Conservation (phyloP, 2,888 invertebrate genomes). For the Crioceris asparagi region DNA sequence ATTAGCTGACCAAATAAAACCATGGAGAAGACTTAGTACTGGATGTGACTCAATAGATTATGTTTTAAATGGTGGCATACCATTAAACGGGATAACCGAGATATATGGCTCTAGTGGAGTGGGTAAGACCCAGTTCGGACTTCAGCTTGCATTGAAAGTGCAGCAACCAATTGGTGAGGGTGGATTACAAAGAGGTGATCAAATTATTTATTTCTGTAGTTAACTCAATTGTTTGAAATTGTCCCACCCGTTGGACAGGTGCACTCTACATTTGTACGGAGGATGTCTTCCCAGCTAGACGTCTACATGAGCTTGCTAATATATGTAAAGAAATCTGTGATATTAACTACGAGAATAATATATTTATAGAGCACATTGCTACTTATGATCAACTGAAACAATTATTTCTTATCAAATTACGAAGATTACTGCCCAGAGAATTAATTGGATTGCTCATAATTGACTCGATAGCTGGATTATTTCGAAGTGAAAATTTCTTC, state of each 20-base stretch:
- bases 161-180: conserved; percentile 46
- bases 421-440: conserved; percentile 39
- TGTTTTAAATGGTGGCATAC: conserved; percentile 56
- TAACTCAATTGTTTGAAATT: conserved; percentile 15
- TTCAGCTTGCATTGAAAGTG: conserved; percentile 57
- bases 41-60: conserved; percentile 52
- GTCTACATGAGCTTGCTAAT: conserved; percentile 47
- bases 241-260: conserved; percentile 20
- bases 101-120: conserved; percentile 70
- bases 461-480: conserved; percentile 65
- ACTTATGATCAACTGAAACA: conserved; percentile 45
- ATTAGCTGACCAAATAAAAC: conserved; percentile 20
- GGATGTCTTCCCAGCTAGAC: conserved; percentile 60
- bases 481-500: conserved; percentile 45
- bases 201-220: neutral
- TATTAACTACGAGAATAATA: conserved; percentile 44
- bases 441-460: conserved; percentile 49
- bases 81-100: conserved; percentile 60
- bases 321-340: conserved; percentile 26
- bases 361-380: conserved; percentile 55
- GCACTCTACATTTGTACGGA: conserved; percentile 70
- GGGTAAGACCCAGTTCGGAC: conserved; percentile 72
- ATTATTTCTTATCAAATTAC: conserved; percentile 45
- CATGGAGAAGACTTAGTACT: conserved; percentile 33
- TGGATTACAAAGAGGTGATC: conserved; percentile 43